phyloP scores from a whole-genome alignment of 2,888 invertebrate species.

The Drosophila kambysellisi region DNA sequence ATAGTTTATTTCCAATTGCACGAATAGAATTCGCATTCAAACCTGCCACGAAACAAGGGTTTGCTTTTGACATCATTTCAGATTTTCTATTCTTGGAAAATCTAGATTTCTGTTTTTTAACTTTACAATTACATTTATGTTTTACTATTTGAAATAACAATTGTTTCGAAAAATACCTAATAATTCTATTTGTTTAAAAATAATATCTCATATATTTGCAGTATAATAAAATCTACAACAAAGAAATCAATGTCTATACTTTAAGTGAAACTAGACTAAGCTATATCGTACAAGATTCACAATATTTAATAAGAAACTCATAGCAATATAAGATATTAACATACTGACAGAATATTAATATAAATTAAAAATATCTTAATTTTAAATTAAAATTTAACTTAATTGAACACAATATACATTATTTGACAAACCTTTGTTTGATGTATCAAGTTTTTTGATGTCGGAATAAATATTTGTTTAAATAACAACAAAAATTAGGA shows the following conservation, averaged over 20 bases:
- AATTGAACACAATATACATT: not conserved
- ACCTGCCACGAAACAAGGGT: not conserved
- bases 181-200: not conserved
- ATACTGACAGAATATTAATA: not conserved
- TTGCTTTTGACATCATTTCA: not conserved
- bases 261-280: not conserved
- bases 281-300: not conserved
- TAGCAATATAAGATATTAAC: not conserved
- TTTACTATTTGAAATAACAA: not conserved
- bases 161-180: not conserved
- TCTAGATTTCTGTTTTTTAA: not conserved
- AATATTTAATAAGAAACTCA: not conserved
- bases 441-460: no score
- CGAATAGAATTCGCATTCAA: slow-evolving; percentile 1
- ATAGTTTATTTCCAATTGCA: slow-evolving; percentile 5
- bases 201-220: not conserved
- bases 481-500: not conserved
- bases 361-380: not conserved
- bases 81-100: not conserved
- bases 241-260: not conserved
- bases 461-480: not conserved
- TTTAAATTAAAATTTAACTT: not conserved
- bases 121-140: not conserved
- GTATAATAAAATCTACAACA: not conserved
- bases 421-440: not conserved